Percentiles rank a stretch among this genome's conserved stretches.
phyloP scores from a whole-genome alignment of 2,113 vertebrate genomes.

The Psephotus haematonotus region DNA sequence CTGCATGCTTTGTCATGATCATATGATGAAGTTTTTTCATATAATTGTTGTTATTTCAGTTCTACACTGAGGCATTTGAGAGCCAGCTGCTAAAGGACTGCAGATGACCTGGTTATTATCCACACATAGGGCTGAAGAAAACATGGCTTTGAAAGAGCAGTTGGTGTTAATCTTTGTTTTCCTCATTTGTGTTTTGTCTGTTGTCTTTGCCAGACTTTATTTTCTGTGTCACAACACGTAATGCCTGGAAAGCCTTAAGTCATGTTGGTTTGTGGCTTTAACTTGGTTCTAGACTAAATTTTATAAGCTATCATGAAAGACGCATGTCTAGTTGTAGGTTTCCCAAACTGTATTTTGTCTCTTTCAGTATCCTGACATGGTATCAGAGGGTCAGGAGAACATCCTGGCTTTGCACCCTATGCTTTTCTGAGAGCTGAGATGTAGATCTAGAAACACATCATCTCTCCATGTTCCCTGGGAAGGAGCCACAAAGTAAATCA shows the following conservation, averaged over 20 bases:
- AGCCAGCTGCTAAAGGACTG: not conserved
- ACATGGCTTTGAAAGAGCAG: not conserved
- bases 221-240: not conserved
- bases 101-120: not conserved
- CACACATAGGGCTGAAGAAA: not conserved
- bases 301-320: not conserved
- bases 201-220: not conserved
- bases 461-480: not conserved
- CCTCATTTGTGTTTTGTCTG: not conserved
- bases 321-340: not conserved
- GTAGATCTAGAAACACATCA: not conserved
- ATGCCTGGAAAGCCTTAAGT: not conserved
- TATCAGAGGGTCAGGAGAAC: not conserved
- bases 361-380: not conserved
- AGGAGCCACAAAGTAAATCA: not conserved
- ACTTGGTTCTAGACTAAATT: not conserved
- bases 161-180: not conserved
- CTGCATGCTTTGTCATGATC: not conserved
- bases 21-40: not conserved
- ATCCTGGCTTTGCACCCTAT: accelerated
- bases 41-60: not conserved
- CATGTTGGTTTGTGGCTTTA: not conserved
- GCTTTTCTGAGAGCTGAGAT: not conserved
- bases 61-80: not conserved
- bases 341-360: not conserved